Percentiles rank a stretch among this genome's conserved stretches.
phyloP scores from a whole-genome alignment of 2,113 vertebrate genomes.

The Ahaetulla prasina region DNA sequence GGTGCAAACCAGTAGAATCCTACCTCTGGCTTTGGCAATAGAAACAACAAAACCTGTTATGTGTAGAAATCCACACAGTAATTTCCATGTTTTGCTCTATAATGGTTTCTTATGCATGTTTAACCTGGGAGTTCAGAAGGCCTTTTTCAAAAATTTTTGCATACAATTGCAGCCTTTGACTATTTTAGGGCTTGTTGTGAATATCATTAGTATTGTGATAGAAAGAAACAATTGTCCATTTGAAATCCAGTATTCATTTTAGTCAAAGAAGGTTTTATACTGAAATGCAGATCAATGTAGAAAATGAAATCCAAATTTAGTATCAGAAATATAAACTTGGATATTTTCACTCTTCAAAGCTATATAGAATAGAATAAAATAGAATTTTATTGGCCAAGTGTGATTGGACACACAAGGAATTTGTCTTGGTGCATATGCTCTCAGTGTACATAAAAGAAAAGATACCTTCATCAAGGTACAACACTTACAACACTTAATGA shows the following conservation, averaged over 20 bases:
- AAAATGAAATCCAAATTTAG: neutral
- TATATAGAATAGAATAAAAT: too few species aligned
- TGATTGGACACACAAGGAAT: too few species aligned
- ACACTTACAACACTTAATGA: too few species aligned
- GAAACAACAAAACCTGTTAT: too few species aligned
- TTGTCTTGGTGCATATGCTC: too few species aligned
- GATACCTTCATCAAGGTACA: too few species aligned
- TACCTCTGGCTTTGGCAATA: too few species aligned
- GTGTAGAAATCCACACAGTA: too few species aligned
- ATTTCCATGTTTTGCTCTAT: neutral
- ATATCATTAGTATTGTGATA: neutral
- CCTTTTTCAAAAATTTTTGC: neutral
- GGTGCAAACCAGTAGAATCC: too few species aligned
- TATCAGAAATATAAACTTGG: neutral
- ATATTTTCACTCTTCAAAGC: neutral
- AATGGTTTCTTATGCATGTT: slow-evolving; percentile 12
- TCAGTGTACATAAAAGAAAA: too few species aligned
- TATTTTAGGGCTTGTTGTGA: neutral
- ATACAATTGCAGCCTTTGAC: neutral
- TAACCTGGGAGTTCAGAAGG: slow-evolving; percentile 14
- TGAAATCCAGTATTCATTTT: neutral
- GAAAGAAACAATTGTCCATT: neutral
- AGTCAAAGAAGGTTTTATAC: neutral
- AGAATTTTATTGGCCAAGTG: too few species aligned
- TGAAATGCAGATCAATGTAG: neutral